Conservation (phyloP, 2,797 vertebrate genomes). For the Alosa sapidissima region DNA sequence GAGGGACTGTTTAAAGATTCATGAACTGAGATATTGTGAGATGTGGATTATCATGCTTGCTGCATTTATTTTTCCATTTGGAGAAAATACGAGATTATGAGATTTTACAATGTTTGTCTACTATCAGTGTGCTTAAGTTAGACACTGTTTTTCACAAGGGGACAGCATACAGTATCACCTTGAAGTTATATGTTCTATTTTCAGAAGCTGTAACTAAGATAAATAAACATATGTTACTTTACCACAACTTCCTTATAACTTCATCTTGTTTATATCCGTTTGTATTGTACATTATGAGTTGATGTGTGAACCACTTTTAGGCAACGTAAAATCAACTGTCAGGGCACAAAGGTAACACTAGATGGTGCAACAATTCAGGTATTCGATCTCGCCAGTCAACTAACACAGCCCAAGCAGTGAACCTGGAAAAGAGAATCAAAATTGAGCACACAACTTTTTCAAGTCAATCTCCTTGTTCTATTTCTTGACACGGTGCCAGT, state of each 20-base stretch:
- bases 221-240: background rate
- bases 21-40: background rate
- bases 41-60: background rate
- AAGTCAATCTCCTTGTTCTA: too few relatives aligned
- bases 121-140: background rate
- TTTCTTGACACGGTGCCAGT: too few relatives aligned
- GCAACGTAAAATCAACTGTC: background rate
- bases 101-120: background rate
- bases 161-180: too few relatives aligned
- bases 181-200: background rate
- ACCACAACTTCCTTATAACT: background rate
- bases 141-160: too few relatives aligned
- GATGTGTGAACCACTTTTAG: too few relatives aligned
- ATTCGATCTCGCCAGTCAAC: background rate
- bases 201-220: background rate
- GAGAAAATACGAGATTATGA: background rate
- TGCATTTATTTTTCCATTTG: background rate
- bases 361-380: background rate
- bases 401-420: background rate
- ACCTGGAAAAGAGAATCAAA: background rate
- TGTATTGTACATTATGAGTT: too few relatives aligned
- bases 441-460: too few relatives aligned
- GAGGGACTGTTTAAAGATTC: background rate
- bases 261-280: too few relatives aligned
- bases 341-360: background rate